Base-by-base conservation (phyloP, 1,140 invertebrate species). In the Leptinotarsa undecemlineata region DNA sequence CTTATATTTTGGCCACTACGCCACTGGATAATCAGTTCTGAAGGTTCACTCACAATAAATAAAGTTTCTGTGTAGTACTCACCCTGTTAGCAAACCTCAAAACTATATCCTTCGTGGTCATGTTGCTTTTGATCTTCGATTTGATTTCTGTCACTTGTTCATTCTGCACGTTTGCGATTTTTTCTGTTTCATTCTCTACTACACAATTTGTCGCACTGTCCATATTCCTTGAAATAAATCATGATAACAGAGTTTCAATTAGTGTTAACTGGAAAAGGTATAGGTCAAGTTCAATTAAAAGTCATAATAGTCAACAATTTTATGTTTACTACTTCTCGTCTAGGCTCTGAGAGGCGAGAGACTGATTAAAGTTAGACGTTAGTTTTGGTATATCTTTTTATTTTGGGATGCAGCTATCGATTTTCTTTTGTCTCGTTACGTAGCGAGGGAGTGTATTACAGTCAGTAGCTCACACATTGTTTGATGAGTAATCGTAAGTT, bases 41-140 rank as follows among this genome's bases (percentile, higher is more conserved):
- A 57, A 57, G 15, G 51, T 17, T n/a, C 51, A 63, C 17, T 57
- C 51, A 68, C 69, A 61, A 71, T 20, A 47, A 21, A 63, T 23
- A 15, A 71, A 11, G 26, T 20, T 20, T 47, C 14, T 14, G 23
- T 26, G 26, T 6, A 14, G 17, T 47, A 72, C 74, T 75, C 60
- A 72, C 74, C 63, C 63, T 63, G 63, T 75, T 63, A 14, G 48
- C 23, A 57, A 75, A 75, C 11, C 17, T 47, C 15, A 75, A 62
- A 20, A 26, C 61, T n/a, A 75, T 19, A 19, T 75, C 66, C 62
- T 19, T 57, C 17, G 13, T 57, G 51, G 1, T 57, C 51, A 57
- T 57, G 17, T 17, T 57, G 51, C 6, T 19, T 57, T 19, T 57
- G 17, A 14, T 57, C 14, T 57, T 14, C 6, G 15, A 15, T 57